These are phyloP conservation scores for Hypena proboscidalis DNA, from an alignment of 2,888 invertebrate genomes.

Conservation along the genomic window DNA sequence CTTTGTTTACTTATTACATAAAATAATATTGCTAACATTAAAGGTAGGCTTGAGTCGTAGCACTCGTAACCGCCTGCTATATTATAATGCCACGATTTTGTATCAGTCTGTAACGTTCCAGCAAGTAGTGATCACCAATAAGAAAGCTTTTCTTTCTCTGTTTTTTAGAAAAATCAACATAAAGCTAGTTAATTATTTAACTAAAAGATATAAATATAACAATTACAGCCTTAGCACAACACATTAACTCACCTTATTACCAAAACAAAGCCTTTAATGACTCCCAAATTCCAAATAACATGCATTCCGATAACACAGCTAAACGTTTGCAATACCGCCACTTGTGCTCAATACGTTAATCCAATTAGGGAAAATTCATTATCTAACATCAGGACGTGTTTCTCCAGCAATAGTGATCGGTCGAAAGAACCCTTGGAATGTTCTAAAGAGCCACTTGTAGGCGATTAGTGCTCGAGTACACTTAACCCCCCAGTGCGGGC, in stretches of 20 bases:
- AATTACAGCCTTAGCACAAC: constrained; percentile 22
- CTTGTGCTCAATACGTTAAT: constrained; percentile 62
- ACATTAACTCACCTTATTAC: constrained; percentile 13
- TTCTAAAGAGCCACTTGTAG: constrained; percentile 69
- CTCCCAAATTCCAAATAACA: constrained; percentile 24
- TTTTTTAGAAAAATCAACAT: no score
- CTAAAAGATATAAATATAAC: no score
- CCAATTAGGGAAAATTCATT: constrained; percentile 78
- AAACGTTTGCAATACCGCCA: constrained; percentile 32
- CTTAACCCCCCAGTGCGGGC: constrained; percentile 68
- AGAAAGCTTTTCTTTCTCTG: no score
- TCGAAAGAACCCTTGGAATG: constrained; percentile 74
- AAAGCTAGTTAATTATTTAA: no score
- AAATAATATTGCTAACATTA: no score
- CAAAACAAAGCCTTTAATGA: constrained; percentile 20
- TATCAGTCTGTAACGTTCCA: no score
- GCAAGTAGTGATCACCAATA: no score
- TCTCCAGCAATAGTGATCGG: constrained; percentile 72
- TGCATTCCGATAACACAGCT: constrained; percentile 23
- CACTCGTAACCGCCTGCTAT: no score
- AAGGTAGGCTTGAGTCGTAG: no score
- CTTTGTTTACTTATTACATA: no score
- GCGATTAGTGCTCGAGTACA: constrained; percentile 73
- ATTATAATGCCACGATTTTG: no score
- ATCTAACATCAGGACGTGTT: constrained; percentile 72